Evolutionary conservation across 2,113 vertebrate genomes (phyloP).

Genomic region (Cyanoramphus novaezelandiae): DNA sequence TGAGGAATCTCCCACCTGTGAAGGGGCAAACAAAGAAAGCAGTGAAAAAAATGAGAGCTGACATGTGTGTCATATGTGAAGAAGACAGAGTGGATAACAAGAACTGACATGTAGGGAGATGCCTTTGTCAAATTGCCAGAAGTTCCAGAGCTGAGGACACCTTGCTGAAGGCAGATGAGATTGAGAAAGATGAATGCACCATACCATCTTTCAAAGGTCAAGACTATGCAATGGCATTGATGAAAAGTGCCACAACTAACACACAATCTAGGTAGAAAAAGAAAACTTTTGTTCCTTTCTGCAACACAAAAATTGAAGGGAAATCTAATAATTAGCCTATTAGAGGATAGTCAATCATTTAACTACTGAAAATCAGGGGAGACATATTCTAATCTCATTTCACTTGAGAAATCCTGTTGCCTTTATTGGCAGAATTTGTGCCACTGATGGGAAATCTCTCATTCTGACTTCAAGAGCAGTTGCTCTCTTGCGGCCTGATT

Average conservation of each 20-base stretch:
- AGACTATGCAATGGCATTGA: not conserved
- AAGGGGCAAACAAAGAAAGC: constrained; percentile 19
- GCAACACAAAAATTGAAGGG: constrained; percentile 27
- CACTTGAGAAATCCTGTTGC: constrained; percentile 49
- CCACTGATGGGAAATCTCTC: constrained; percentile 61
- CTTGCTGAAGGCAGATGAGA: constrained; percentile 45
- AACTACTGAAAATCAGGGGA: constrained; percentile 54
- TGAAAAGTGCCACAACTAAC: not conserved
- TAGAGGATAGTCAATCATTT: constrained; percentile 55
- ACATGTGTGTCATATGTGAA: constrained; percentile 4
- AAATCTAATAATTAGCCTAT: constrained; percentile 62
- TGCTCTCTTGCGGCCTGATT: constrained; percentile 58
- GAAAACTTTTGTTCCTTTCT: not conserved
- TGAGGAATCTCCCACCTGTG: constrained; percentile 16
- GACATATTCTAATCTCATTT: constrained; percentile 54
- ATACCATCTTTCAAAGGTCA: constrained; percentile 32
- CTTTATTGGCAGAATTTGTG: constrained; percentile 44
- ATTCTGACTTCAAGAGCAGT: constrained; percentile 47
- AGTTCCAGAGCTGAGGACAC: constrained; percentile 34
- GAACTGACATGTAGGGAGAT: constrained; percentile 32
- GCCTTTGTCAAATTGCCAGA: constrained; percentile 33
- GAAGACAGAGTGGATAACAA: constrained; percentile 42
- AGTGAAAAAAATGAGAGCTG: constrained; percentile 43
- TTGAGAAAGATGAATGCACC: not conserved
- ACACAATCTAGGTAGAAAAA: not conserved